Base-by-base conservation (phyloP, 2,113 vertebrate species). In the Tragelaphus imberbis region DNA sequence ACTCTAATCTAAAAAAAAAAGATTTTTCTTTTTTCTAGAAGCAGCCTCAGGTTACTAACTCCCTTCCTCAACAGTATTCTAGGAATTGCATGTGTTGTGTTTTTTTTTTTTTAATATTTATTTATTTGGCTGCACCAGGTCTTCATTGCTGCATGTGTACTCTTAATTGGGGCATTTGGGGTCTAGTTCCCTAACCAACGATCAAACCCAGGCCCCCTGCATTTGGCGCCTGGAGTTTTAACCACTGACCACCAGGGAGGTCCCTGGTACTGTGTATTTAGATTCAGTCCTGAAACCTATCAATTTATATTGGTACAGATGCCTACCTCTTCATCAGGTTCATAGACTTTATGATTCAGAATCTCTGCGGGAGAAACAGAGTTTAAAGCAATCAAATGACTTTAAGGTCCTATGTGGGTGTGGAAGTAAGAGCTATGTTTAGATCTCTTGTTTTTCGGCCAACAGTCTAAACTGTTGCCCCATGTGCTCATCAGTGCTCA, bases 391-490 rank as follows among this genome's bases (percentile, higher is more conserved):
- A 77, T 49, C 55, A 6, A 1, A 47, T 85, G 82, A 59, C 56
- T 77, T 77, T 84, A 89, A 88, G 81, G 40, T 56, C 59, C 68
- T 58, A 59, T 28, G 13, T 49, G 51, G 53, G 19, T 84, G 9
- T 79, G 40, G 59, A 80, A 56, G 68, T 71, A 28, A 33, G 84
- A 88, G 30, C 51, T 59, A 5, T 55, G 58, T 85, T 84, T 47
- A 75, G 84, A 47, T 11, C 82, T 92, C 84, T 93, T 91, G 53
- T 96, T 95, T 96, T 71, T 85, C 33, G 86, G 87, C 47, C 25
- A 55, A 27, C 71, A 65, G 47, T 95, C 61, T 95, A 53, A 85
- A 85, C 80, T 40, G 4, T 80, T 84, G 80, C 59, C 47, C 94
- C 47, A 2, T 25, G 87, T 61, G 58, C 28, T 94, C 91, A 7